Conservation (phyloP, 2,888 invertebrate genomes). For the Apotomis betuletana region DNA sequence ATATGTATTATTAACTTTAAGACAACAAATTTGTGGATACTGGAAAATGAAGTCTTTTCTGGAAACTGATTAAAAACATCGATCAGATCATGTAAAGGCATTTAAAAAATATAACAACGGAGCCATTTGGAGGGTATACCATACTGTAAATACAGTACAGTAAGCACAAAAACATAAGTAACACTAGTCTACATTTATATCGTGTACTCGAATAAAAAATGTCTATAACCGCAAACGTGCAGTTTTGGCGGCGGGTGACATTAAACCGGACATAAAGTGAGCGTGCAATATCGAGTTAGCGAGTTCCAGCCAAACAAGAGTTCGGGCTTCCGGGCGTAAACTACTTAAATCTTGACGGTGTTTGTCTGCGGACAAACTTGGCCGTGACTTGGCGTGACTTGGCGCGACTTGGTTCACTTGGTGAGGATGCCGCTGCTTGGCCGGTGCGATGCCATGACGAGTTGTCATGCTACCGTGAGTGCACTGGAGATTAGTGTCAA, state of each 20-base stretch:
- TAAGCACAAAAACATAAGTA: no score
- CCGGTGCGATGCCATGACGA: slow-evolving; percentile 17
- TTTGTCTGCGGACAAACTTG: slow-evolving; percentile 40
- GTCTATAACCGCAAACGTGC: background rate
- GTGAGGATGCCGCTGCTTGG: slow-evolving; percentile 19
- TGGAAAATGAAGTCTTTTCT: no score
- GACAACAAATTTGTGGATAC: no score
- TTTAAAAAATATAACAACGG: no score
- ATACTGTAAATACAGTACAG: no score
- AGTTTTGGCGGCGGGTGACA: slow-evolving; percentile 22
- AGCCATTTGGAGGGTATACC: no score
- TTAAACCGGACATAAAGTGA: slow-evolving; percentile 66
- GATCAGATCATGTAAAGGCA: no score
- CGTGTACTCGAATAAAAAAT: no score
- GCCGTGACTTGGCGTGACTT: slow-evolving; percentile 32
- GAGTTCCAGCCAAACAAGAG: slow-evolving; percentile 69
- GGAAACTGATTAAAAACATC: no score
- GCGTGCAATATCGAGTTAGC: slow-evolving; percentile 80
- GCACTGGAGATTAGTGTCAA: background rate
- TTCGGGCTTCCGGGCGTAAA: slow-evolving; percentile 72
- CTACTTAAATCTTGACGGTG: slow-evolving; percentile 77
- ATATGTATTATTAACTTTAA: no score
- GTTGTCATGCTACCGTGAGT: background rate
- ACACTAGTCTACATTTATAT: no score
- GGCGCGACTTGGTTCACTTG: background rate